Conservation (phyloP, 2,888 invertebrate species). For the Agrochola lota region DNA sequence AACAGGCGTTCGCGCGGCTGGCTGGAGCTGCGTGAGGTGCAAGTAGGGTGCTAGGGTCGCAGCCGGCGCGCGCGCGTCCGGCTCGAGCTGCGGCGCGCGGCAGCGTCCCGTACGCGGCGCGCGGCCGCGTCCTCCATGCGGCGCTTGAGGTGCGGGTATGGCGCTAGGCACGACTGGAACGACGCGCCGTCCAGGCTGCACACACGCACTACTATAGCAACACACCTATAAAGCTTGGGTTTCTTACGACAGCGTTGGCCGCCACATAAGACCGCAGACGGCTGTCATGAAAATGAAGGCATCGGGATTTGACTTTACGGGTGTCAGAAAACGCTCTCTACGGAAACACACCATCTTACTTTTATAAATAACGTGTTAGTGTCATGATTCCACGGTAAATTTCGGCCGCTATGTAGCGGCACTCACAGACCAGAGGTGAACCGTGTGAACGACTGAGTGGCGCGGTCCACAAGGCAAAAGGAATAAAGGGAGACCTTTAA, state of each 20-base stretch:
- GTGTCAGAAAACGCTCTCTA: neutral
- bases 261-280: neutral
- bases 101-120: neutral
- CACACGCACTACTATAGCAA: neutral
- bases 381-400: neutral
- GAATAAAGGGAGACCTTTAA: no score
- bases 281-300: no score
- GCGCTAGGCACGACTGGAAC: constrained; percentile 80
- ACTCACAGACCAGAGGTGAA: no score
- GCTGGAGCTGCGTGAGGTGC: neutral
- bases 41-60: constrained; percentile 1
- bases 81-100: neutral
- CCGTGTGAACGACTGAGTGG: no score
- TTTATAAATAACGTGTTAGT: neutral
- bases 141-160: constrained; percentile 76
- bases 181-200: constrained; percentile 84
- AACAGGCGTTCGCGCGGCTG: neutral
- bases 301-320: no score
- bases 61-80: neutral
- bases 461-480: no score
- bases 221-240: constrained; percentile 1
- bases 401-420: neutral
- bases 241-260: neutral
- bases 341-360: neutral
- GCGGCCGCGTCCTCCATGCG: constrained; percentile 61